Evolutionary conservation across 2,113 vertebrate species (phyloP), one percentile per base, ranked within the genome.

Genomic region (Oceanodroma tethys): DNA sequence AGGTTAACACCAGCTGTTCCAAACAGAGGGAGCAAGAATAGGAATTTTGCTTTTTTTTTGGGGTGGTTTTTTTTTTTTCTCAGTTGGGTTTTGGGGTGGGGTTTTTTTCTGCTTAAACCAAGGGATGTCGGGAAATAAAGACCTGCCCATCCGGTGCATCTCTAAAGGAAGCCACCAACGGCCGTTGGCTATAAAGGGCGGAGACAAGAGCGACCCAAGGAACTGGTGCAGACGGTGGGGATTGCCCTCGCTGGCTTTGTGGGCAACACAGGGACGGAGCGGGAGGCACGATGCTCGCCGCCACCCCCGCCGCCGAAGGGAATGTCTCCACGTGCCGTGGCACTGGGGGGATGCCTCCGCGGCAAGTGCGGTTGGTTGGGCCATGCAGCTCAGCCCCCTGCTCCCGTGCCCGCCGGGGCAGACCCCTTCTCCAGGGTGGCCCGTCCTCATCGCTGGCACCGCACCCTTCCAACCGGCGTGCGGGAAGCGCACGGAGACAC

Each of bases 1-100:
- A 98, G 50, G 98, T 98, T 98, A 98, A 97, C 97, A 97, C 98
- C 97, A 96, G 96, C 97, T 96, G 93, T 97, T 96, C 96, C 95
- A 73, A 96, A 97, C 65, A 95, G 97, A 97, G 66, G 94, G 72
- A 36, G 80, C 45, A 97, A 93, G 75, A 88, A 93, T 29, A 95
- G 90, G 90, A 87, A 94, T 81, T 81, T 87, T n/a, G 74, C 19
- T 65, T 42, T 60, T 81, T 60, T 81, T 71, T 13, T 6, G 26
- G 42, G 26, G 5, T 21, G 10, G 13, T 13, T 8, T 14, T 5
- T 58, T 73, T 40, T 36, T 73, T 70, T 42, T 75, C 52, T 75
- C 13, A 3, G 32, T 81, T 79, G 56, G 90, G 43, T 85, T 66
- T 95, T 42, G 53, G 82, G 79, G 19, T 17, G 42, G 59, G 14